These are phyloP conservation scores for Drosophila subpulchrella DNA, from an alignment of 1,140 invertebrate species.

Conservation along the genomic window DNA sequence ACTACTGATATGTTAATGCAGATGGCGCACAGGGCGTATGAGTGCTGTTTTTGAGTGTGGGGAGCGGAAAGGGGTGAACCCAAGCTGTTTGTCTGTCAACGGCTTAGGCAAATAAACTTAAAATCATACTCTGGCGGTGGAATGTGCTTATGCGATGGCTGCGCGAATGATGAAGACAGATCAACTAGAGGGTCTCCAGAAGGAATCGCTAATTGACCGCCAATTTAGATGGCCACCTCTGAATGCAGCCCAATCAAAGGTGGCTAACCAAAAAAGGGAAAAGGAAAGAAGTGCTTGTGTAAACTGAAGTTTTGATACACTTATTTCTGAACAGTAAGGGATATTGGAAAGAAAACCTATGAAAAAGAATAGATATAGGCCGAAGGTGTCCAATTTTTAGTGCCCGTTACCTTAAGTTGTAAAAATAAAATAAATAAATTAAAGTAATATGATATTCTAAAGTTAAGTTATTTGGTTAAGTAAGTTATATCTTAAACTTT, in stretches of 20 bases:
- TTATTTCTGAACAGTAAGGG: background rate
- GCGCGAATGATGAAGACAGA: slow-evolving; percentile 23
- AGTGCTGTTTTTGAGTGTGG: slow-evolving; percentile 38
- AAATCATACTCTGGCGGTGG: slow-evolving; percentile 16
- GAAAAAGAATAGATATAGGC: background rate
- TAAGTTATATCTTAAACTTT: too few species aligned
- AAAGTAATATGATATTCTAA: too few species aligned
- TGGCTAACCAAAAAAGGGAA: background rate
- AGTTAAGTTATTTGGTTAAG: too few species aligned
- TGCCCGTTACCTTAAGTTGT: too few species aligned
- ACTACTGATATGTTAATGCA: slow-evolving; percentile 82
- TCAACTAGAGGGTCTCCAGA: slow-evolving; percentile 33
- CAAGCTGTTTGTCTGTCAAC: slow-evolving; percentile 78
- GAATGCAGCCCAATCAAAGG: slow-evolving; percentile 67
- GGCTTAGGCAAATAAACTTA: slow-evolving; percentile 74
- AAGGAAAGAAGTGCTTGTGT: background rate
- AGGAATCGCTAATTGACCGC: slow-evolving; percentile 60
- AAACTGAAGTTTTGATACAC: background rate
- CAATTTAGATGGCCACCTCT: slow-evolving; percentile 32
- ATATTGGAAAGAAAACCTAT: too few species aligned
- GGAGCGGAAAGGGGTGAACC: slow-evolving; percentile 20
- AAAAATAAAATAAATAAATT: too few species aligned
- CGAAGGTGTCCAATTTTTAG: too few species aligned
- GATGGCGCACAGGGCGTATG: slow-evolving; percentile 74
- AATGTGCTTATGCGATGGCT: slow-evolving; percentile 38